Evolutionary conservation across 2,797 vertebrate genomes (phyloP), one percentile per base, ranked within the genome.

Genomic region (Lycodopsis pacificus): DNA sequence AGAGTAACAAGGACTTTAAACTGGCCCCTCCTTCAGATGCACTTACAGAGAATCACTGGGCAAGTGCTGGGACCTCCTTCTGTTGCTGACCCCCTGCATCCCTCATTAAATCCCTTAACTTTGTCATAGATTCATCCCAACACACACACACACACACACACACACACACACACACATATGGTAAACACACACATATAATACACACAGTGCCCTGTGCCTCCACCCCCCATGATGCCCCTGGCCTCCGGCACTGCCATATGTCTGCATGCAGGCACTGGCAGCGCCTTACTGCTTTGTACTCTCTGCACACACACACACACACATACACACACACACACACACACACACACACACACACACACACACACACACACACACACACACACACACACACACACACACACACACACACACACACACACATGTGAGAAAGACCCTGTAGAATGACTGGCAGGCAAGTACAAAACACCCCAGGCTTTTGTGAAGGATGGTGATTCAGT

Each of bases 201-300:
- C 77, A 77, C 71, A 77, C 65, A 51, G n/a, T 71, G 54, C 70
- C 65, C 67, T 59, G 17, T 73, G 73, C 72, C 69, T 76, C 65
- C 83, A 79, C 68, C 65, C 85, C 79, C 75, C 57, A 68, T 76
- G 61, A 71, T 71, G 87, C 86, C 88, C 84, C 87, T 69, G 87
- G 89, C 88, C 84, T 73, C 71, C 36, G 65, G 86, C 88, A 61
- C 30, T 78, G 88, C 92, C 93, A 94, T 94, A 93, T 94, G 93
- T 93, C 87, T 76, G 80, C 75, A 71, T 70, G 66, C 65, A 89
- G 84, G 73, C 84, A 63, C 85, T 90, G 86, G 87, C 87, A 90
- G 85, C 74, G 71, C 76, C 34, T 56, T 75, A 6, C 70, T 83
- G 84, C 87, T 88, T 87, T 88, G 80, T 86, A 73, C 66, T 86